Base-by-base conservation (phyloP, 2,113 vertebrate genomes). In the Cathartes aura region DNA sequence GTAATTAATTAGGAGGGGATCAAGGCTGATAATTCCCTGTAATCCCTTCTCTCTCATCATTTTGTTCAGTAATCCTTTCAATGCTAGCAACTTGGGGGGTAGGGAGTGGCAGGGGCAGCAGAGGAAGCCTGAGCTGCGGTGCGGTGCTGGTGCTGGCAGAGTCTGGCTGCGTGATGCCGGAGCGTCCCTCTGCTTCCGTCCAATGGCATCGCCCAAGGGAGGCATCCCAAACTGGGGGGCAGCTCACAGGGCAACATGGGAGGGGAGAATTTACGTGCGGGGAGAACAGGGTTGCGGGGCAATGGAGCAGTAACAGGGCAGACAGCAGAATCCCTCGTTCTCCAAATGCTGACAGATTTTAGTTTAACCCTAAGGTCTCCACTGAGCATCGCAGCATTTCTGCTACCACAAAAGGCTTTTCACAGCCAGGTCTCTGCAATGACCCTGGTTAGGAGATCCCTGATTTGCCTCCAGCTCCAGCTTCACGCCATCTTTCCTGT, bases 1-100 rank as follows among this genome's bases (percentile, higher is more conserved):
- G 93, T 97, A 98, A 98, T 98, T 97, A 98, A 98, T 98, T 98
- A 98, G 93, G 95, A 96, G 74, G 52, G 97, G 87, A 98, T 97
- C 95, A 96, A 83, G 64, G 74, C 93, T 96, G 95, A 95, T 98
- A 97, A 98, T 95, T 72, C 97, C 55, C 96, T 78, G 58, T 98
- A 98, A 98, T 98, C 97, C 96, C 64, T 95, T 96, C 90, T 81
- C 91, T 96, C 89, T 85, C 89, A 96, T 95, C 73, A 91, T 97
- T 98, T 97, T 97, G 96, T 85, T 94, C 86, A 43, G 10, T 97
- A 97, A 97, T 98, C 97, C 80, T 93, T 96, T 97, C 96, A 97
- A 95, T 91, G 72, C 85, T 84, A 83, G 82, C 32, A 71, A 15
- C 53, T 23, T 86, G 27, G 43, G 63, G 67, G 52, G 40, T 15